Percentiles rank a stretch among this genome's conserved stretches.
phyloP scores from a whole-genome alignment of 2,797 vertebrate species.

The Pristis pectinata region DNA sequence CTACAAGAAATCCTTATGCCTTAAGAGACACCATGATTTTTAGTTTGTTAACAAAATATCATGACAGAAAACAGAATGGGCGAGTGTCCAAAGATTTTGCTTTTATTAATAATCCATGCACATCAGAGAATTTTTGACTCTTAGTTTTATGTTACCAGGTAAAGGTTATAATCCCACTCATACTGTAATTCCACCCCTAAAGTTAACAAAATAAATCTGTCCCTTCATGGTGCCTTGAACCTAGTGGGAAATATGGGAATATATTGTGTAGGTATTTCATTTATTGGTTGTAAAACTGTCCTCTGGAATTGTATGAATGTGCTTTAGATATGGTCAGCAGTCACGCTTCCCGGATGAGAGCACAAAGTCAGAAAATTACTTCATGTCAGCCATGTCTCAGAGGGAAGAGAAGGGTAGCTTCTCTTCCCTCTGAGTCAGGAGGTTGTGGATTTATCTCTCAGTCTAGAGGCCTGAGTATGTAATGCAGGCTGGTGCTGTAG shows the following conservation, averaged over 20 bases:
- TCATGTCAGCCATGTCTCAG: neutral
- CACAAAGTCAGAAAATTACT: neutral
- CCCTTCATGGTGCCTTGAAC: neutral
- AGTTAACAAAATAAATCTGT: neutral
- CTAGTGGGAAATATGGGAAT: neutral
- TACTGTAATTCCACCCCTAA: neutral
- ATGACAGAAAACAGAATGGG: neutral
- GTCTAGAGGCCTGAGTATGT: neutral
- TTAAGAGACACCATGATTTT: neutral
- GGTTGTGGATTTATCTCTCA: neutral
- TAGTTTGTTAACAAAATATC: slow-evolving; percentile 13
- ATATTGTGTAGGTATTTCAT: neutral
- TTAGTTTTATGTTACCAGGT: neutral
- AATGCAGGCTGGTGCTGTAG: neutral
- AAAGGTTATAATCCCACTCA: neutral
- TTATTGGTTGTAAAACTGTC: neutral
- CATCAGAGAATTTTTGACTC: neutral
- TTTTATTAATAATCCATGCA: neutral
- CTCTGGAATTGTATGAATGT: neutral
- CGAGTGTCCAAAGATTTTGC: no score
- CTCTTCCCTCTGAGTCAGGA: neutral
- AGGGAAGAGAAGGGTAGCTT: neutral
- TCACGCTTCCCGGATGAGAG: neutral
- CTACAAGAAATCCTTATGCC: neutral
- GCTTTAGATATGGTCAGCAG: neutral